Evolutionary conservation across 2,888 invertebrate species (phyloP), one percentile per base, ranked within the genome.

Genomic region (Lasius fuliginosus): DNA sequence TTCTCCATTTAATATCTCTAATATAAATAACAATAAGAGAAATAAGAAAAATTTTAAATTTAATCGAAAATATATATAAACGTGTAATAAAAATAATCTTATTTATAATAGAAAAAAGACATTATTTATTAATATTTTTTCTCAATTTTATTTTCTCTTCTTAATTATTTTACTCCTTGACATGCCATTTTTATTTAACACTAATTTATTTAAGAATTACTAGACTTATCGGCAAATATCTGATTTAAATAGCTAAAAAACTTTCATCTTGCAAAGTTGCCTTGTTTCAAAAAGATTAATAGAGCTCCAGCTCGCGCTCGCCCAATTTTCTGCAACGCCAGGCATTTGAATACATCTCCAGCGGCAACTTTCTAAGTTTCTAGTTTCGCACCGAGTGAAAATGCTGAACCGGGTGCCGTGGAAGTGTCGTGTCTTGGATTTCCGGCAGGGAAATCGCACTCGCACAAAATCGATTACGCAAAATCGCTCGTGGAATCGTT

Each of bases 341-440:
- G 60, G 27, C 46, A 81, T 73, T 71, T 73, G 60, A 81, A 73
- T 81, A 73, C 36, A 49, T 56, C 46, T 33, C 53, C 36, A 60
- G 27, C 46, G 36, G 71, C 60, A 60, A 81, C 79, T 82, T 81
- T 82, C 76, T 87, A 82, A 79, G 81, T 87, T 89, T 84, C 85
- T 76, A 85, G 73, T 87, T 82, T 85, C 85, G 84, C 81, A 71
- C 60, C 68, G 46, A 40, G 76, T 68, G 82, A 88, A 88, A 88
- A 86, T 81, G 23, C 40, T 33, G 12, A 68, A n/a, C 8, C 58
- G 40, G 15, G 12, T 49, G 62, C 33, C 75, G 64, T 83, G 84
- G 88, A 89, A 85, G 81, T 87, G 82, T 77, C 79, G 75, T 23
- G 40, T 53, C 58, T 46, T 40, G 42, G n/a, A 64, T 65, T 76